These are phyloP conservation scores for Anoplopoma fimbria DNA, from an alignment of 2,113 vertebrate species.

Conservation along the genomic window DNA sequence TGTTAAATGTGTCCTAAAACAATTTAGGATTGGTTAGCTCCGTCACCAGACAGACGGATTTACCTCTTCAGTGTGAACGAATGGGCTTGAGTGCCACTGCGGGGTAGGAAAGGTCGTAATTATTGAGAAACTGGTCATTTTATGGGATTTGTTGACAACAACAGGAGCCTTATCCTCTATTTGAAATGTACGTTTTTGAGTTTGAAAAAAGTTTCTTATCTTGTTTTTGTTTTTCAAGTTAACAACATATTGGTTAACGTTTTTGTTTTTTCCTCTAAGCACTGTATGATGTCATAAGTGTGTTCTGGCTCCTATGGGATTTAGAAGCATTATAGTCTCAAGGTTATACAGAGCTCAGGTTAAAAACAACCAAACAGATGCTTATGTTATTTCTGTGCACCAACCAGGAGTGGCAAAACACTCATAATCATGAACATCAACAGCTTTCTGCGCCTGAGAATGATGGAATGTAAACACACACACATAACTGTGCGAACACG, in stretches of 20 bases:
- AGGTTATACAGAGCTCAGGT: neutral
- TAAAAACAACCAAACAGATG: conserved; percentile 9
- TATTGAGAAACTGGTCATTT: neutral
- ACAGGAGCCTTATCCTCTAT: neutral
- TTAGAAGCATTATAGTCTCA: neutral
- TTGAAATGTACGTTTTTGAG: neutral
- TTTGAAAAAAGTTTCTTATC: neutral
- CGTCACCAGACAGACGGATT: neutral
- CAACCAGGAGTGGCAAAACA: neutral
- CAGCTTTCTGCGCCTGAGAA: conserved; percentile 5
- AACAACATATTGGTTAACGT: neutral
- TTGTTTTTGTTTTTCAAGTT: too few relatives aligned
- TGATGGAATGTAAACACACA: conserved; percentile 40
- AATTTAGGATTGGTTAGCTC: neutral
- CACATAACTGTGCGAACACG: conserved; percentile 29
- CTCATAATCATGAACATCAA: conserved; percentile 22
- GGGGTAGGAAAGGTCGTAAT: too few relatives aligned
- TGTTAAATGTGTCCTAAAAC: neutral
- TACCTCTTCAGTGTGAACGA: neutral
- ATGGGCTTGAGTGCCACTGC: neutral
- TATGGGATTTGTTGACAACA: neutral
- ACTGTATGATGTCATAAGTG: neutral
- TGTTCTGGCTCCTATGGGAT: neutral
- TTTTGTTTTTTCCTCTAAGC: neutral
- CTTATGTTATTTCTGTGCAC: conserved; percentile 12